Evolutionary conservation across 2,113 vertebrate species (phyloP).

Genomic region (Mungos mungo): DNA sequence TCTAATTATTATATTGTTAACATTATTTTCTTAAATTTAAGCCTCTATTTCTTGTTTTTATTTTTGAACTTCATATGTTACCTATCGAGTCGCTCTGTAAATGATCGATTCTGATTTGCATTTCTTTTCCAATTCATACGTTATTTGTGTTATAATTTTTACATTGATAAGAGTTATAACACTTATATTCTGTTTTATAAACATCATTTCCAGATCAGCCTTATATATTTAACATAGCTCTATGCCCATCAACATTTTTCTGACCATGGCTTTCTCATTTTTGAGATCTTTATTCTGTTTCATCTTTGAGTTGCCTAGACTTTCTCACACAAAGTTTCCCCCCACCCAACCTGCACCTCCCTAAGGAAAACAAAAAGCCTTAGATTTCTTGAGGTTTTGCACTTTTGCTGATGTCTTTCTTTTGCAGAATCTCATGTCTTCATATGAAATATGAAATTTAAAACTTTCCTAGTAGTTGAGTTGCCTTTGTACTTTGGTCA

Average conservation of each 20-base stretch:
- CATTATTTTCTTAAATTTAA: background rate
- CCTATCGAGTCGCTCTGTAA: background rate
- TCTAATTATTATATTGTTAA: background rate
- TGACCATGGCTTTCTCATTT: background rate
- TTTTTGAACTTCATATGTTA: background rate
- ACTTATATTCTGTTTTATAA: background rate
- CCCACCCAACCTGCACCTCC: fast-evolving
- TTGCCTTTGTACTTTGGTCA: background rate
- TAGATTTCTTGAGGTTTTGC: background rate
- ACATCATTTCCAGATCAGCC: background rate
- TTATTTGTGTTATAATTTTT: background rate
- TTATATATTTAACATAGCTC: background rate
- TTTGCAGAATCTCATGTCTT: background rate
- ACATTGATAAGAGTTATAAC: background rate
- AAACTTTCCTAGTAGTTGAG: background rate
- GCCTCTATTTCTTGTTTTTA: background rate
- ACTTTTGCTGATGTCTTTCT: background rate
- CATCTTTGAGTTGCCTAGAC: background rate
- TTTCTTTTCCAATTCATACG: background rate
- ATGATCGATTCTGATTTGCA: background rate
- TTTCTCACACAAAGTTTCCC: background rate
- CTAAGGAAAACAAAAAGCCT: background rate
- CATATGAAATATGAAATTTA: background rate
- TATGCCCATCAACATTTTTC: background rate
- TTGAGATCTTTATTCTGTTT: background rate